These are phyloP conservation scores for Thaumatotibia leucotreta DNA, from an alignment of 1,140 invertebrate genomes.

Conservation along the genomic window DNA sequence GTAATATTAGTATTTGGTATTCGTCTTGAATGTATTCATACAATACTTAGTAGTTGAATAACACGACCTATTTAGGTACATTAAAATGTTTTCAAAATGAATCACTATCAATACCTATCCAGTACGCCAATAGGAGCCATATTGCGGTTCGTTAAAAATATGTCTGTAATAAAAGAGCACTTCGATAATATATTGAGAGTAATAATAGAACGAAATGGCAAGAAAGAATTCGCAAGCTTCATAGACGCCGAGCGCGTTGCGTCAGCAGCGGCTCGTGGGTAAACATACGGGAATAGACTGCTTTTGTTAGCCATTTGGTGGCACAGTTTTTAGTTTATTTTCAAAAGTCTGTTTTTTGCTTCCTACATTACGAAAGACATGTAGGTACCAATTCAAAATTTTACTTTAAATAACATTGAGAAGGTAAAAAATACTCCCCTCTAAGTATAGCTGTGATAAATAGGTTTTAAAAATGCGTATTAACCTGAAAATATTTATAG, in stretches of 20 bases:
- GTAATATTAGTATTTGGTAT: too few relatives aligned
- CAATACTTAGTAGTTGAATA: too few relatives aligned
- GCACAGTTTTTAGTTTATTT: background rate
- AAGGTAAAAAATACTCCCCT: too few relatives aligned
- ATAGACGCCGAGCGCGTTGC: background rate
- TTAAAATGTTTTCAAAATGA: too few relatives aligned
- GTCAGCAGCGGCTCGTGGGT: background rate
- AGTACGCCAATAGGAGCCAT: background rate
- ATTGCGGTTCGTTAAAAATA: background rate
- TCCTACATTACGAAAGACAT: background rate
- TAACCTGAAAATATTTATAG: too few relatives aligned
- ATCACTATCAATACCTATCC: too few relatives aligned
- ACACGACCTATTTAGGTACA: too few relatives aligned
- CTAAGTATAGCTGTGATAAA: too few relatives aligned
- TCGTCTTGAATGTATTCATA: too few relatives aligned
- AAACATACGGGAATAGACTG: slow-evolving; percentile 3
- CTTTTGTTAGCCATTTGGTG: slow-evolving; percentile 13
- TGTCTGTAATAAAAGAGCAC: background rate
- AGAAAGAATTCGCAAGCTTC: slow-evolving; percentile 3
- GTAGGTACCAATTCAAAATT: too few relatives aligned
- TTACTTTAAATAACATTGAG: too few relatives aligned
- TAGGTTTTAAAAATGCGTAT: too few relatives aligned
- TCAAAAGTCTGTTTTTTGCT: background rate
- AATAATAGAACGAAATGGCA: background rate
- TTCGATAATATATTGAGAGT: background rate